Conservation (phyloP, 2,797 vertebrate genomes). For the Eulemur coronatus region DNA sequence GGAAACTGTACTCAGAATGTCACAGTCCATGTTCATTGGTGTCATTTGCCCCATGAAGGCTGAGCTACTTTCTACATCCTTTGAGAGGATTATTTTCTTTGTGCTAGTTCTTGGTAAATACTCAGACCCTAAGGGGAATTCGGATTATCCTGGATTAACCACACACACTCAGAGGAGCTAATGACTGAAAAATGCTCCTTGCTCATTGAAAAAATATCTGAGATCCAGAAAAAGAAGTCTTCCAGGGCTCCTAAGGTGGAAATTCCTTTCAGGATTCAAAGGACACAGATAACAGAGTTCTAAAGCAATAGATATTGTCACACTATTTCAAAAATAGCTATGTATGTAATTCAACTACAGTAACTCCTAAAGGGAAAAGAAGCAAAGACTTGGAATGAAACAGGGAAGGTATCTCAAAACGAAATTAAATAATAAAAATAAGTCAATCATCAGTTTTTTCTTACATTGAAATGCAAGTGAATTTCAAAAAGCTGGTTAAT, state of each 20-base stretch:
- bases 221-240: not conserved
- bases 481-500: not conserved
- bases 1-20: not conserved
- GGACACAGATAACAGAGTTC: not conserved
- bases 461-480: not conserved
- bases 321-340: not conserved
- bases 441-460: not conserved
- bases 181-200: not conserved
- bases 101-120: conserved; percentile 41
- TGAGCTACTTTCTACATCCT: not conserved
- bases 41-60: not conserved
- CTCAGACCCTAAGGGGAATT: conserved; percentile 20
- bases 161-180: not conserved
- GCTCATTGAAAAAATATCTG: not conserved
- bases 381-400: not conserved
- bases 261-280: not conserved
- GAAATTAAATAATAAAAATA: not conserved
- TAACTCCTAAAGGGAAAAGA: not conserved
- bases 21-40: not conserved
- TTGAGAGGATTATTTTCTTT: conserved; percentile 34
- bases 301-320: not conserved
- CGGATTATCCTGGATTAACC: conserved; percentile 10
- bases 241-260: not conserved
- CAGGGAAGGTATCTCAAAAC: not conserved
- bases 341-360: not conserved